phyloP scores from a whole-genome alignment of 2,888 invertebrate species.

The Eueremaeus valkanovi region DNA sequence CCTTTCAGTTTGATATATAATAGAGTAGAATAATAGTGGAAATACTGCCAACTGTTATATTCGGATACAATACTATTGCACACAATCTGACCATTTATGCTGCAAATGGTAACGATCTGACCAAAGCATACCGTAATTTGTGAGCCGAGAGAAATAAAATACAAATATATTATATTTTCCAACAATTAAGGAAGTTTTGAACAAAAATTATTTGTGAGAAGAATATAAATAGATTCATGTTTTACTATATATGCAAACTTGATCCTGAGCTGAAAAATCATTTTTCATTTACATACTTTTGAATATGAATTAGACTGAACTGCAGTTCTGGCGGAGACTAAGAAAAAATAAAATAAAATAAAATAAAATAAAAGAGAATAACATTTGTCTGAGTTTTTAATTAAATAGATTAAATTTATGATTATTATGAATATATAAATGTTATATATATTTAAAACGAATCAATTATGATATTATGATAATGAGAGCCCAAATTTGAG shows the following conservation, averaged over 20 bases:
- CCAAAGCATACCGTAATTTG: too few relatives aligned
- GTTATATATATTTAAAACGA: neutral
- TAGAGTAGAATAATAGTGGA: too few relatives aligned
- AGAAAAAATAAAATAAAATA: neutral
- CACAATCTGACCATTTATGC: too few relatives aligned
- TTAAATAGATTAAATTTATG: conserved; percentile 20
- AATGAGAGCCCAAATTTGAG: neutral
- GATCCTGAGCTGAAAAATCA: neutral
- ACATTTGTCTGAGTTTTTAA: neutral
- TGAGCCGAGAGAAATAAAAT: too few relatives aligned
- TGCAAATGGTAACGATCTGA: too few relatives aligned
- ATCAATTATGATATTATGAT: neutral
- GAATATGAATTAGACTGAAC: neutral
- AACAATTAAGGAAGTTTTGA: neutral
- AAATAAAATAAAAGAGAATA: too few relatives aligned
- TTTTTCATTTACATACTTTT: conserved; percentile 2
- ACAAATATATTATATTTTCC: too few relatives aligned
- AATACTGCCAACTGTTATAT: too few relatives aligned
- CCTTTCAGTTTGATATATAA: too few relatives aligned
- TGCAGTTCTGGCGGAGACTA: neutral
- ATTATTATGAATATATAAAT: neutral
- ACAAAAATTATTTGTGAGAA: neutral
- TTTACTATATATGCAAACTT: conserved; percentile 11
- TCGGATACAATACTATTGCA: too few relatives aligned
- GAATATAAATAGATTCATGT: conserved; percentile 1